Conservation (phyloP, 2,797 vertebrate genomes). For the Austrolebias charrua region DNA sequence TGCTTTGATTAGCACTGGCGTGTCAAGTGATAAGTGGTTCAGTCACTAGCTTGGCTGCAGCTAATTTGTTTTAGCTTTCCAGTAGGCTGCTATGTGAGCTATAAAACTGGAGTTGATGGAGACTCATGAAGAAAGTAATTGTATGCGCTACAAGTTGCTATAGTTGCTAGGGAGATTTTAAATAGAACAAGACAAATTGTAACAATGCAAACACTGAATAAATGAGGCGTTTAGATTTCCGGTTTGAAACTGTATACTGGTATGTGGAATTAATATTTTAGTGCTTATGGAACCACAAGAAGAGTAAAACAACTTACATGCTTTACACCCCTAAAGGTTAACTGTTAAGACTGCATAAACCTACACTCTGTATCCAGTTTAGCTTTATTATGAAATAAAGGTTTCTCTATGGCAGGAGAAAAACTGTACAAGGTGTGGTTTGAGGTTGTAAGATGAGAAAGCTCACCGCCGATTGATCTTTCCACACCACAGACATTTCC, state of each 20-base stretch:
- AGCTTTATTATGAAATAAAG: not conserved
- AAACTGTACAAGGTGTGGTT: not conserved
- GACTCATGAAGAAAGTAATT: not conserved
- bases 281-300: not conserved
- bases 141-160: not conserved
- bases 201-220: not conserved
- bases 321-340: not conserved
- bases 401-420: not conserved
- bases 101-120: not conserved
- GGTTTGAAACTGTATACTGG: not conserved
- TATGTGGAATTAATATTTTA: not conserved
- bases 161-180: conserved; percentile 5
- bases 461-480: not conserved
- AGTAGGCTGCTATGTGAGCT: not conserved
- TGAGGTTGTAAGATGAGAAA: not conserved
- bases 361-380: not conserved
- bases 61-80: not conserved
- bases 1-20: not conserved
- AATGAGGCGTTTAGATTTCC: not conserved
- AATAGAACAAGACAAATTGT: conserved; percentile 9
- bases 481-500: not conserved
- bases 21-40: not conserved
- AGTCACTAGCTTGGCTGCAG: not conserved
- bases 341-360: not conserved
- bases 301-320: not conserved